Evolutionary conservation across 2,888 invertebrate genomes (phyloP).

Genomic region (Xestia c-nigrum): DNA sequence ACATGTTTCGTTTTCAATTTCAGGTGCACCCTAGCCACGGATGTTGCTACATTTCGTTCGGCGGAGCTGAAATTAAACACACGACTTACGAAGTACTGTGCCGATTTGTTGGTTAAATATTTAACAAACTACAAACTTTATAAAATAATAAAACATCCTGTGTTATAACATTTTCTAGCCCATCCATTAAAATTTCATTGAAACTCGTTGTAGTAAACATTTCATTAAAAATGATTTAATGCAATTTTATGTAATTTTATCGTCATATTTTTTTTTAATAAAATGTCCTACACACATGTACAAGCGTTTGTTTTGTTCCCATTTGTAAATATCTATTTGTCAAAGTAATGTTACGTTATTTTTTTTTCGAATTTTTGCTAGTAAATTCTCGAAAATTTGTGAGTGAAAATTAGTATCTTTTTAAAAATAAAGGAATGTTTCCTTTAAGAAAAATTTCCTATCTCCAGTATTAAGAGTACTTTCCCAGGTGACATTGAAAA

Average conservation of each 20-base stretch:
- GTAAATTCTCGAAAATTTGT: too few species aligned
- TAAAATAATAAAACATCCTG: not conserved
- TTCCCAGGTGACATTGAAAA: too few species aligned
- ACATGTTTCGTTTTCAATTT: slow-evolving; percentile 47
- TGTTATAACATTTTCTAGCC: not conserved
- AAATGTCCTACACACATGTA: not conserved
- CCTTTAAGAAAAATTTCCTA: too few species aligned
- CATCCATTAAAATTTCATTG: not conserved
- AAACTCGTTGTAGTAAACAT: not conserved
- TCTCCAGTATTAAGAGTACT: too few species aligned
- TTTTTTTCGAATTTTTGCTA: too few species aligned
- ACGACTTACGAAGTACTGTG: slow-evolving; percentile 86
- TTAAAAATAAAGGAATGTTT: too few species aligned
- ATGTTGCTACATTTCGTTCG: slow-evolving; percentile 83
- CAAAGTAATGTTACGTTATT: not conserved
- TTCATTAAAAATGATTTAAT: not conserved
- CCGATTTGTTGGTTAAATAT: slow-evolving; percentile 66
- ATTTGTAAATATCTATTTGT: not conserved
- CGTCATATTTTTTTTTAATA: slow-evolving; percentile 8
- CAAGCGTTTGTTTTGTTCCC: slow-evolving; percentile 7
- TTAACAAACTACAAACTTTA: not conserved
- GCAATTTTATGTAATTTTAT: not conserved
- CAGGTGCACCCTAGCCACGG: slow-evolving; percentile 86
- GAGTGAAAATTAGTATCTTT: too few species aligned
- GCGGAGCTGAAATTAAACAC: slow-evolving; percentile 80